Evolutionary conservation across 37 sponge, comb jelly and placozoan genomes (phyloP).

Genomic region (Theonella swinhoei): DNA sequence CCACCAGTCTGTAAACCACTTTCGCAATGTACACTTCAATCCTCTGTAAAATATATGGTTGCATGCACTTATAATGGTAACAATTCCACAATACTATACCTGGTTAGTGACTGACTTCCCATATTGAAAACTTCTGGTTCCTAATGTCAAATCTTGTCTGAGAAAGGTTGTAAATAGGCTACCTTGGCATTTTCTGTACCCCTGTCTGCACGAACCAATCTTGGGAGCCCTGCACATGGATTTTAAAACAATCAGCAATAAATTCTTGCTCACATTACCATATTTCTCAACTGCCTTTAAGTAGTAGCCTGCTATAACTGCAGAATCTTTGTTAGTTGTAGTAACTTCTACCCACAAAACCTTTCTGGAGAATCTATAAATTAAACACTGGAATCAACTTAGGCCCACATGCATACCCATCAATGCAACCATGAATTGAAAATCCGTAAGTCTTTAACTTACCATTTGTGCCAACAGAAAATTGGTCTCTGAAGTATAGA

Average conservation of each 20-base stretch:
- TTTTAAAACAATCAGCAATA: not conserved
- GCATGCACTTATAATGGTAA: too few relatives aligned
- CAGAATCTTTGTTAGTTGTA: not conserved
- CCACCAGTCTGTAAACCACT: constrained; percentile 5
- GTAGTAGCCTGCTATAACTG: not conserved
- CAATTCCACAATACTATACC: not conserved
- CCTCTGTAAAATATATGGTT: not conserved
- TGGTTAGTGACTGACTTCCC: not conserved
- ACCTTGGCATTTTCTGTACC: not conserved
- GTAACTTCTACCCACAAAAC: too few relatives aligned
- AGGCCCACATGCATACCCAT: not conserved
- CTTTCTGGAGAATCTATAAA: not conserved
- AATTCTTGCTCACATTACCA: not conserved
- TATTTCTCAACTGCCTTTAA: not conserved
- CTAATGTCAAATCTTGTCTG: not conserved
- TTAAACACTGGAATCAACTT: not conserved
- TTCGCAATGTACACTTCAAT: not conserved
- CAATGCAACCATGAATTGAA: constrained; percentile 1
- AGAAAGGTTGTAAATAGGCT: not conserved
- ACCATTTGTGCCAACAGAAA: constrained; percentile 2
- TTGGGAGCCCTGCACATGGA: not conserved
- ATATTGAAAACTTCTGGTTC: not conserved
- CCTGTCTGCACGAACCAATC: not conserved
- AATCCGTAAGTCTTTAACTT: constrained; percentile 1
- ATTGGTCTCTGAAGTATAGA: constrained; percentile 4